These are phyloP conservation scores for Watsonalla binaria DNA, from an alignment of 2,888 invertebrate species.

Conservation along the genomic window DNA sequence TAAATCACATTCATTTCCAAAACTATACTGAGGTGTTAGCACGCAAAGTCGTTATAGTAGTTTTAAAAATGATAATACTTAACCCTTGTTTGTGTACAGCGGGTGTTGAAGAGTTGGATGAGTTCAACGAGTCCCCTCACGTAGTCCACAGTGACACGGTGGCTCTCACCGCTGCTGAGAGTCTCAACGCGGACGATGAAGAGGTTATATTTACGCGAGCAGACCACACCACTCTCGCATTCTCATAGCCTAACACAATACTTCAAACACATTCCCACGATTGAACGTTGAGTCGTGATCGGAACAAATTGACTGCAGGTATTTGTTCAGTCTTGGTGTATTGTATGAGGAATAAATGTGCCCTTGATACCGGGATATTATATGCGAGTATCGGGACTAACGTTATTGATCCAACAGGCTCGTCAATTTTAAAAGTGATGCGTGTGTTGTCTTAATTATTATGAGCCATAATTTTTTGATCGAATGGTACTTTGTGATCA, in stretches of 20 bases:
- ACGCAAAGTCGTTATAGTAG: too few relatives aligned
- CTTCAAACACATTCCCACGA: neutral
- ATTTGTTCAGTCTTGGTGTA: too few relatives aligned
- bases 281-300: neutral
- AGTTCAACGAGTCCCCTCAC: conserved; percentile 94
- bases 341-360: too few relatives aligned
- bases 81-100: conserved; percentile 27
- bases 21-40: neutral
- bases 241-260: conserved; percentile 51
- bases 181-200: conserved; percentile 67
- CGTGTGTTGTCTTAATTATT: too few relatives aligned
- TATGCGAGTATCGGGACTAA: too few relatives aligned
- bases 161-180: conserved; percentile 57
- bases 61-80: too few relatives aligned
- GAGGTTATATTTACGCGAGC: conserved; percentile 66
- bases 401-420: too few relatives aligned
- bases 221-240: conserved; percentile 47
- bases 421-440: too few relatives aligned
- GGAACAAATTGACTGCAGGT: neutral
- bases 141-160: conserved; percentile 80
- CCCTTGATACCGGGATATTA: too few relatives aligned
- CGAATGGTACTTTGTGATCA: too few relatives aligned
- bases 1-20: conserved; percentile 20
- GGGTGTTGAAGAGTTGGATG: conserved; percentile 90
- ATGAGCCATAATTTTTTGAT: too few relatives aligned